Evolutionary conservation across 2,113 vertebrate genomes (phyloP), one percentile per base, ranked within the genome.

Genomic region (Leucopsar rothschildi): DNA sequence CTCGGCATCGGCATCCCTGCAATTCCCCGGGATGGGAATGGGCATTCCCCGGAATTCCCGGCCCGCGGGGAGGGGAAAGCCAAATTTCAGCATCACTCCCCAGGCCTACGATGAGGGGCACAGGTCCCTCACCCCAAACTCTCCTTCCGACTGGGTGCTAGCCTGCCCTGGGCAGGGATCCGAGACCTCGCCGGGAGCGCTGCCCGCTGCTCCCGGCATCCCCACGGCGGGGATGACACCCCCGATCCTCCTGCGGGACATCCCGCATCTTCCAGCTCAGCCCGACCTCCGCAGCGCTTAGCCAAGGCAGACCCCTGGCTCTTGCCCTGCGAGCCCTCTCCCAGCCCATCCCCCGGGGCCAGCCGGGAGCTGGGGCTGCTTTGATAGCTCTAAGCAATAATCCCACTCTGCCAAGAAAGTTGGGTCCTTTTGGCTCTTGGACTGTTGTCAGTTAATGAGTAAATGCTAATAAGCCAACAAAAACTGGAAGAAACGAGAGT

Each of bases 331-430:
- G 9, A 77, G 78, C 73, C 66, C 53, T n/a, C 20, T 66, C 82
- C 92, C 82, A 49, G 82, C 66, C 72, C 73, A 69, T 50, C 86
- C 82, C 33, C 84, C 23, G 61, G 92, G 96, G 82, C 57, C 8
- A 5, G 65, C 89, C 3, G 52, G 66, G 83, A 84, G 90, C 91
- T 65, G 93, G 55, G 23, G 90, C 94, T 83, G 88, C 92, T 95
- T 94, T 85, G 79, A 63, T 69, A 81, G 95, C 95, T 95, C 96
- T 86, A 95, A 98, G 97, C 97, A 98, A 98, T 98, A 98, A 98
- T 88, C 90, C 95, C 85, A 73, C 95, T 88, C 95, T 95, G 81
- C 95, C 92, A 81, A 91, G 87, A 93, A 95, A 77, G 76, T 53
- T 87, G 87, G 92, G 91, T 83, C 79, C 96, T 79, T 94, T 95